phyloP scores from a whole-genome alignment of 2,113 vertebrate genomes.

The Spermophilus dauricus region DNA sequence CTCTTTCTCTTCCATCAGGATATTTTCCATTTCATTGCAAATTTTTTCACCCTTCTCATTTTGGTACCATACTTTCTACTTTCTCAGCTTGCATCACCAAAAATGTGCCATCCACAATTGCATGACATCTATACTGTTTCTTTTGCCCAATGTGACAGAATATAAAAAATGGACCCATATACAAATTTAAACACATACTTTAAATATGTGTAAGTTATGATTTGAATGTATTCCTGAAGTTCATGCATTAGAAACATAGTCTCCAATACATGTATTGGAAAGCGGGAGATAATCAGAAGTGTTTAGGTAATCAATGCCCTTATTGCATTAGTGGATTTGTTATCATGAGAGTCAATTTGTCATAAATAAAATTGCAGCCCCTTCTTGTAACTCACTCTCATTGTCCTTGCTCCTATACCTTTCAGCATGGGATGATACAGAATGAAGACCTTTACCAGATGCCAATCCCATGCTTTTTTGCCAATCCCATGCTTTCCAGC shows the following conservation, averaged over 20 bases:
- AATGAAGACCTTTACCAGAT: background rate
- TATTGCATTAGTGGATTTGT: background rate
- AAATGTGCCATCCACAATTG: background rate
- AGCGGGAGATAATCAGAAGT: background rate
- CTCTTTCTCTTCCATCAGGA: background rate
- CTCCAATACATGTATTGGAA: no score
- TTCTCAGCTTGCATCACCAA: background rate
- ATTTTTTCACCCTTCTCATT: background rate
- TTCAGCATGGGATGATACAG: background rate
- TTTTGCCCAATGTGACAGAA: background rate
- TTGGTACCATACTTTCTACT: background rate
- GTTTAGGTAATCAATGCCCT: accelerated
- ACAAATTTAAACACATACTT: background rate
- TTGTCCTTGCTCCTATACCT: background rate
- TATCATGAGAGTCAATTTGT: background rate
- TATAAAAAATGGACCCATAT: background rate
- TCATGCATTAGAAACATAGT: background rate
- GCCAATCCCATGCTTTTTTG: background rate
- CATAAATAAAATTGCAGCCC: background rate
- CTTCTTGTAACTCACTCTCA: background rate
- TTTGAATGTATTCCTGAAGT: background rate
- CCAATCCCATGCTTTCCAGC: background rate
- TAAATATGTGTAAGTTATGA: background rate
- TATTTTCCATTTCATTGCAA: background rate
- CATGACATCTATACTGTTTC: background rate